Base-by-base conservation (phyloP, 2,888 invertebrate genomes). In the Orthosia cruda region DNA sequence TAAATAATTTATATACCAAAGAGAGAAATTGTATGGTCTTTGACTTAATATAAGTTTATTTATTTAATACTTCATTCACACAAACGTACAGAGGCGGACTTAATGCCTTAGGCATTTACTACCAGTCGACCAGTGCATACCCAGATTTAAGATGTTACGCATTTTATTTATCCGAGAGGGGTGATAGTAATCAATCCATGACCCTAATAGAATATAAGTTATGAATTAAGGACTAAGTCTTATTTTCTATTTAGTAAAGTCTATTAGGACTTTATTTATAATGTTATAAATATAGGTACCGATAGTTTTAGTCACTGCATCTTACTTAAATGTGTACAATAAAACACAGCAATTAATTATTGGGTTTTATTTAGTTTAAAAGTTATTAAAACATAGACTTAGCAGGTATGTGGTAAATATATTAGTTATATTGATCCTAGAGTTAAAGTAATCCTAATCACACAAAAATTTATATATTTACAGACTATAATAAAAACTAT, bases 341-440 rank as follows among this genome's bases (percentile, higher is more conserved):
- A 76, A 73, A 73, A 64, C 52, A 55, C 32, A 54, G 45, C 9
- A 73, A 26, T 74, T 12, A 26, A 62, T 64, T 20, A 47, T 23
- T 64, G 32, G 15, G 54, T 77, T 73, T 73, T 64, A 76, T 64
- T 72, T 32, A 47, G 9, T 54, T 47, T 9, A 11, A 75, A 47
- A 54, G 16, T 64, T 63, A n/a, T 64, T 63, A n/a, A 45, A 13
- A 74, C 54, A 77, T 55, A 32, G 50, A 47, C 13, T 77, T 74
- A 54, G 54, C 47, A 63, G 15, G 9, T 62, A 77, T 18, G 32
- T 1, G 40, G 7, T 32, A 7, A 40, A 40, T 40, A 40, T 40
- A 40, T 40, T 40, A 40, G 9, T 40, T 9, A 40, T 40, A 40
- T 40, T 40, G 40, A 40, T 40, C 40, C 40, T 40, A 40, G 40